A percentile compares a stretch with the other conserved stretches of the same genome.
Evolutionary conservation across 2,888 invertebrate genomes (phyloP).

Genomic region (Drosophila nigritarsus): DNA sequence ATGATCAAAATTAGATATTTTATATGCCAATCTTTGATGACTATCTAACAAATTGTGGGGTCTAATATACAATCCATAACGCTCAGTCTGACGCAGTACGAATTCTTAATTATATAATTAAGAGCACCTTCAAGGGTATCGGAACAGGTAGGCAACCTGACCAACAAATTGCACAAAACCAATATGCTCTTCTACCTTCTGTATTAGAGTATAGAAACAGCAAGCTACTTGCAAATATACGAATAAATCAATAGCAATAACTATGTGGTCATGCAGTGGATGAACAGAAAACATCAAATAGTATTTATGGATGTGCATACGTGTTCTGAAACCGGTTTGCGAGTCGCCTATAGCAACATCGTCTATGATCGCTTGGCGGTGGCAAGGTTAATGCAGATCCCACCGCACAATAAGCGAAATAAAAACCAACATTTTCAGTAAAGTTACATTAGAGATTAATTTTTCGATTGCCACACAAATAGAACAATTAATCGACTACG

Average conservation of each 20-base stretch:
- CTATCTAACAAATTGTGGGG: background rate
- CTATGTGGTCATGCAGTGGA: conserved; percentile 28
- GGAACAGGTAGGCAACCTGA: background rate
- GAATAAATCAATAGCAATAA: conserved; percentile 11
- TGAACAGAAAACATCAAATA: conserved; percentile 29
- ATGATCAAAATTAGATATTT: background rate
- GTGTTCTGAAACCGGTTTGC: conserved; percentile 45
- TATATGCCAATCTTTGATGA: background rate
- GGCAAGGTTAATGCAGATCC: conserved; percentile 38
- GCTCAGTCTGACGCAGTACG: background rate
- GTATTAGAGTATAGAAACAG: background rate
- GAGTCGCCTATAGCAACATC: conserved; percentile 15
- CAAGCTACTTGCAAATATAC: conserved; percentile 5
- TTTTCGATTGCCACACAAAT: conserved; percentile 19
- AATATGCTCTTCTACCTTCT: background rate
- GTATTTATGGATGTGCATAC: conserved; percentile 33
- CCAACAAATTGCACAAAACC: background rate
- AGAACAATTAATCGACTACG: conserved; percentile 1
- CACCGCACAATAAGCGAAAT: conserved; percentile 28
- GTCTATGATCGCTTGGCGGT: conserved; percentile 10
- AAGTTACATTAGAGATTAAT: conserved; percentile 33
- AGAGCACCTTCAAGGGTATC: background rate
- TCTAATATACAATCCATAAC: background rate
- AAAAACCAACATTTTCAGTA: conserved; percentile 19
- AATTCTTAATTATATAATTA: background rate